phyloP scores from a whole-genome alignment of 2,113 vertebrate species.

The Psephotus haematonotus region DNA sequence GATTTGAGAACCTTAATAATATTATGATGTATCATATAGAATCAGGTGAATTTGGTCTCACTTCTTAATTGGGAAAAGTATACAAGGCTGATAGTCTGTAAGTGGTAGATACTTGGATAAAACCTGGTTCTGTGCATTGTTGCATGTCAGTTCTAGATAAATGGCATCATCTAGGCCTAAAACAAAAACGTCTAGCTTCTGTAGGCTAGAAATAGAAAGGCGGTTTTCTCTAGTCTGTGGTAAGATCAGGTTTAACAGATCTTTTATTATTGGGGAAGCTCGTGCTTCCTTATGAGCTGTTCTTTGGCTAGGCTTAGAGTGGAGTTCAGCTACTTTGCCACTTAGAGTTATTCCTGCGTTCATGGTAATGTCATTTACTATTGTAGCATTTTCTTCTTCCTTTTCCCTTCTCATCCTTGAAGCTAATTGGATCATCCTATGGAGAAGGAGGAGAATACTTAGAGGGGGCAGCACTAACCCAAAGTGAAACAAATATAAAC shows the following conservation, averaged over 20 bases:
- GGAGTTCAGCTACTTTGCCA: neutral
- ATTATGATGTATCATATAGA: neutral
- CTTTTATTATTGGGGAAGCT: neutral
- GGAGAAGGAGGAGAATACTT: neutral
- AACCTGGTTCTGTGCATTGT: neutral
- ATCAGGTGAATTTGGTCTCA: neutral
- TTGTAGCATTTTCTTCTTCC: neutral
- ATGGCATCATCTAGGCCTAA: neutral
- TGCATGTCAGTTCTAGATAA: neutral
- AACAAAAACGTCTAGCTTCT: neutral
- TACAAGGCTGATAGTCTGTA: neutral
- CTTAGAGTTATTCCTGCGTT: neutral
- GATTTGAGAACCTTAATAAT: neutral
- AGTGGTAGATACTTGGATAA: neutral
- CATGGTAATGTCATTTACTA: neutral
- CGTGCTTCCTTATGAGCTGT: neutral
- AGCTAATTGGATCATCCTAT: neutral
- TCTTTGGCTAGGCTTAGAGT: neutral
- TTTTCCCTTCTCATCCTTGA: neutral
- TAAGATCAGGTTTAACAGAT: neutral
- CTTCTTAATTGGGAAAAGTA: neutral
- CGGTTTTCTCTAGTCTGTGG: neutral
- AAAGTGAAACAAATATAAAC: neutral
- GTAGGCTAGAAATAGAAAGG: neutral
- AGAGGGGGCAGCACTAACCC: neutral